Evolutionary conservation across 2,888 invertebrate species (phyloP).

Genomic region (Acanthosoma haemorrhoidale): DNA sequence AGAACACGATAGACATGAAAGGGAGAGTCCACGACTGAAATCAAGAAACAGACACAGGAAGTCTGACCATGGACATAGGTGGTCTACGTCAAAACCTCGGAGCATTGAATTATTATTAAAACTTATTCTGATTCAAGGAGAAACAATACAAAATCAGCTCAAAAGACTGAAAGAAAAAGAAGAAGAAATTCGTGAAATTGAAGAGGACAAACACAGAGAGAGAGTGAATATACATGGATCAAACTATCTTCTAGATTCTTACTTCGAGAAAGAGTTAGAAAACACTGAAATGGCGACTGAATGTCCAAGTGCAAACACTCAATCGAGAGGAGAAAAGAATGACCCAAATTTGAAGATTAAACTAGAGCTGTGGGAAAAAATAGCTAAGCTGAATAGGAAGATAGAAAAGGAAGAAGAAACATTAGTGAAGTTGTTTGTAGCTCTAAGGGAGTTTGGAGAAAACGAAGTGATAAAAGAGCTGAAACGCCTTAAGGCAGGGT

Average conservation of each 20-base stretch:
- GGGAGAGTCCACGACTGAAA: slow-evolving; percentile 39
- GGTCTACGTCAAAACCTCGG: slow-evolving; percentile 44
- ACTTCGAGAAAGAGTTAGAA: slow-evolving; percentile 47
- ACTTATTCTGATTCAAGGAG: slow-evolving; percentile 56
- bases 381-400: slow-evolving; percentile 66
- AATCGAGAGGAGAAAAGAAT: slow-evolving; percentile 45
- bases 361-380: slow-evolving; percentile 66
- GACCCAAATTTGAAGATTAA: slow-evolving; percentile 51
- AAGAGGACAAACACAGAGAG: slow-evolving; percentile 64
- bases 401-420: slow-evolving; percentile 68
- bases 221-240: slow-evolving; percentile 59
- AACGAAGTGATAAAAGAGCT: slow-evolving; percentile 41
- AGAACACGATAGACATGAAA: slow-evolving; percentile 42
- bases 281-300: slow-evolving; percentile 52
- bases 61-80: slow-evolving; percentile 40
- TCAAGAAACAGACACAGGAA: slow-evolving; percentile 40
- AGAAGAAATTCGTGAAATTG: slow-evolving; percentile 67
- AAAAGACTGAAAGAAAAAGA: slow-evolving; percentile 56
- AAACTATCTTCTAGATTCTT: slow-evolving; percentile 31
- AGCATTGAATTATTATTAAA: slow-evolving; percentile 53
- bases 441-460: slow-evolving; percentile 37
- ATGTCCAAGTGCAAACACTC: slow-evolving; percentile 2
- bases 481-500: slow-evolving; percentile 41
- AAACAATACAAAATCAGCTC: slow-evolving; percentile 52
- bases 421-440: slow-evolving; percentile 59